phyloP scores from a whole-genome alignment of 1,140 invertebrate genomes.

The Gonatopus flavifemur region DNA sequence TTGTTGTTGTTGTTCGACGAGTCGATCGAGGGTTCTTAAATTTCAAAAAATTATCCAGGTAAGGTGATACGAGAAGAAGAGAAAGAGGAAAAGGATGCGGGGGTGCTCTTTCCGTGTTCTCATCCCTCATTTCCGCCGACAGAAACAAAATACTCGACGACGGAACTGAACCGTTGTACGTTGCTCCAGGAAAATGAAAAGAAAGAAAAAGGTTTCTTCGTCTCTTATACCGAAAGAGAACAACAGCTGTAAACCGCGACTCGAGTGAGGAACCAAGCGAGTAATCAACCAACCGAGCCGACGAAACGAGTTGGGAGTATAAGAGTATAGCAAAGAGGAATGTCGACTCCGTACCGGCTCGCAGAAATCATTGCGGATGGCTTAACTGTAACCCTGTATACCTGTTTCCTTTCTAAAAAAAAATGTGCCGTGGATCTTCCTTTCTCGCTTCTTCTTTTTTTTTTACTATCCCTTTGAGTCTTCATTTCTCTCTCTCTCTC shows the following conservation, averaged over 20 bases:
- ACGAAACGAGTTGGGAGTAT: slow-evolving; percentile 21
- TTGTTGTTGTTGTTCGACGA: too few relatives aligned
- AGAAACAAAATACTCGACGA: neutral
- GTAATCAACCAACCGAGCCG: neutral
- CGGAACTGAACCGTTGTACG: neutral
- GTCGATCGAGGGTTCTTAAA: too few relatives aligned
- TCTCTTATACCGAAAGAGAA: too few relatives aligned
- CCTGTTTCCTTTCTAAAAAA: slow-evolving; percentile 44
- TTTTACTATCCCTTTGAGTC: neutral
- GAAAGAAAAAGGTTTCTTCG: slow-evolving; percentile 13
- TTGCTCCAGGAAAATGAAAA: neutral
- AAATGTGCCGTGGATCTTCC: slow-evolving; percentile 36
- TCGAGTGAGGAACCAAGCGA: slow-evolving; percentile 19
- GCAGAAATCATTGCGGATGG: slow-evolving; percentile 31
- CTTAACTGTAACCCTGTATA: slow-evolving; percentile 43
- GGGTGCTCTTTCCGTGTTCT: neutral
- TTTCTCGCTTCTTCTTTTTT: slow-evolving; percentile 6
- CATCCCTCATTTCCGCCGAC: neutral
- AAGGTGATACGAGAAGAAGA: too few relatives aligned
- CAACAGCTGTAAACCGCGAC: too few relatives aligned
- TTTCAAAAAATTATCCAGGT: too few relatives aligned
- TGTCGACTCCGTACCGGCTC: too few relatives aligned
- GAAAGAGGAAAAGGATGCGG: too few relatives aligned
- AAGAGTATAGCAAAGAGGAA: slow-evolving; percentile 18
- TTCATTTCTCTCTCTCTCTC: neutral